Evolutionary conservation across 37 sponge, comb jelly and placozoan species (phyloP).

Genomic region (Diacarnus erythraeanus): DNA sequence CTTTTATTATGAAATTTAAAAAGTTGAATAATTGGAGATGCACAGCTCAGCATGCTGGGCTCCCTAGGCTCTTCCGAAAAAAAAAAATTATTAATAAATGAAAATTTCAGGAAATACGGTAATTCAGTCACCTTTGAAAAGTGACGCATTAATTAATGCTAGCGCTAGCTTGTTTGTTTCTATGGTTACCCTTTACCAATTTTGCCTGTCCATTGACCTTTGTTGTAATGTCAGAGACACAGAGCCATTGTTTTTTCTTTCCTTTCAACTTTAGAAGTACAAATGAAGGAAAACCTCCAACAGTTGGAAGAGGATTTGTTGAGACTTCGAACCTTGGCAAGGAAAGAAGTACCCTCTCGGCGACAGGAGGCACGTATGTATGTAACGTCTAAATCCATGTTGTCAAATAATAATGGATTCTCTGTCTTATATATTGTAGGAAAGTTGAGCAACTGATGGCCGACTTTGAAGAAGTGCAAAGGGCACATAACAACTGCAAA

Average conservation of each 20-base stretch:
- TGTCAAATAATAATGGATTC: background rate
- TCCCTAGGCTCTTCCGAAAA: too few relatives aligned
- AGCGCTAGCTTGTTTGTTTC: background rate
- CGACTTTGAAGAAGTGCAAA: slow-evolving; percentile 27
- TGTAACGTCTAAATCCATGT: background rate
- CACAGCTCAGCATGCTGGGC: too few relatives aligned
- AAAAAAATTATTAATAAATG: too few relatives aligned
- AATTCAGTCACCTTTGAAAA: too few relatives aligned
- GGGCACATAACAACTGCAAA: slow-evolving; percentile 22
- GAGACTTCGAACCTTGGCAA: slow-evolving; percentile 55
- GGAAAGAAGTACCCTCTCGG: slow-evolving; percentile 52
- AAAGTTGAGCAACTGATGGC: slow-evolving; percentile 50
- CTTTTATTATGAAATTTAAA: too few relatives aligned
- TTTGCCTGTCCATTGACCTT: background rate
- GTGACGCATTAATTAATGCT: background rate
- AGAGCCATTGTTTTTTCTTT: too few relatives aligned
- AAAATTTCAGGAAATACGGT: too few relatives aligned
- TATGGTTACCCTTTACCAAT: background rate
- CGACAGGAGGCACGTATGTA: slow-evolving; percentile 57
- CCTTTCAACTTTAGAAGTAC: slow-evolving; percentile 16
- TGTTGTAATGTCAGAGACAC: too few relatives aligned
- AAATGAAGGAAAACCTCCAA: slow-evolving; percentile 54
- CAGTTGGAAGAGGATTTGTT: slow-evolving; percentile 65
- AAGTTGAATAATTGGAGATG: too few relatives aligned
- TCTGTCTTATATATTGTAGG: slow-evolving; percentile 9